Base-by-base conservation (phyloP, 2,113 vertebrate species). In the Xyrauchen texanus region DNA sequence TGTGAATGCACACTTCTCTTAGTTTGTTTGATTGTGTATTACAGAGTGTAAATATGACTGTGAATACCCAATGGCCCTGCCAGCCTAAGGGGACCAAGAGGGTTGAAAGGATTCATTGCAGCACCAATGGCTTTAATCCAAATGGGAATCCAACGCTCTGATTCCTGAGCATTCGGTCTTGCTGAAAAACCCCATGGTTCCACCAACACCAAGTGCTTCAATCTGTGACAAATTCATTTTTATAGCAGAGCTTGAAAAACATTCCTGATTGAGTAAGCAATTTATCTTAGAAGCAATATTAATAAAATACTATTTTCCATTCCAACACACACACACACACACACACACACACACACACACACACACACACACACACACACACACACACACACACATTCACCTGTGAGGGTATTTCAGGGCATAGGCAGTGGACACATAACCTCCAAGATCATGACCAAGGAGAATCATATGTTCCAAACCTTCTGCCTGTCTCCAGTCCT, bases 131-230 rank as follows among this genome's bases (percentile, higher is more conserved):
- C 95, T 94, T 96, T 93, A 88, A 98, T 97, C 97, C 97, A 98
- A 80, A 96, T 89, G 0, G 97, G 97, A 89, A 98, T 95, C 60
- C 94, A 91, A 87, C 88, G 91, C 76, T 96, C 21, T 34, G 21
- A 34, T 34, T 34, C 92, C 61, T 91, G 91, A 83, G 89, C 93
- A 66, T 95, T 94, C 4, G 96, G 95, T 55, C 95, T 93, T 68
- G 94, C 95, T 79, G 95, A 94, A 91, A 99, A 98, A 63, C 97
- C 97, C 97, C 96, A 98, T 0, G 97, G 97, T 82, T 99, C 97
- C 88, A 98, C 97, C 89, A 98, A 90, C 83, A 98, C 93, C 84
- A 99, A 93, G 81, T 95, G 95, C 84, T 93, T 96, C 77, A 98
- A 94, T 88, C 97, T 99, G 89, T 5, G 34, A 52, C 42, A 69